These are phyloP conservation scores for Florisuga fusca DNA, from an alignment of 2,797 vertebrate species.

Conservation along the genomic window DNA sequence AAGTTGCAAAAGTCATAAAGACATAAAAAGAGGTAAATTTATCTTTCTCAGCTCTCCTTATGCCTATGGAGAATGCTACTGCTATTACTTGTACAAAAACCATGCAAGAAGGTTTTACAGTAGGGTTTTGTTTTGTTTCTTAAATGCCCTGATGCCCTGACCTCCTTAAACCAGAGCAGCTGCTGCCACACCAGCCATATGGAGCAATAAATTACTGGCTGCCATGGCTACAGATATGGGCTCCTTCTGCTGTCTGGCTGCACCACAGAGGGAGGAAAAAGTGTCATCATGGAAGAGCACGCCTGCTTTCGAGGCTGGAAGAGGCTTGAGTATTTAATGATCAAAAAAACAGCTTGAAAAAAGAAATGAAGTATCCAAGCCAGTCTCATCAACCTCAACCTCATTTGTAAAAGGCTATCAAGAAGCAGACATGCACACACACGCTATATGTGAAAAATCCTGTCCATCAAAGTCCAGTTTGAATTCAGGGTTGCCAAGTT, in stretches of 20 bases:
- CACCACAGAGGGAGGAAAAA: constrained; percentile 7
- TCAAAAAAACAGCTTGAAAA: not conserved
- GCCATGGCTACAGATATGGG: constrained; percentile 63
- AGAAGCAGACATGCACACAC: not conserved
- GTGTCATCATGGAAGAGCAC: not conserved
- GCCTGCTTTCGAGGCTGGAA: not conserved
- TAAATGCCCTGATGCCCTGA: constrained; percentile 46
- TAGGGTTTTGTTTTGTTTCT: constrained; percentile 18
- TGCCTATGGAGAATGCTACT: not conserved
- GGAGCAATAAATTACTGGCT: constrained; percentile 70
- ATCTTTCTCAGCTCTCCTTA: not conserved
- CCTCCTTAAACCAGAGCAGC: constrained; percentile 68
- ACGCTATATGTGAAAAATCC: not conserved
- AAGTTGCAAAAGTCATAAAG: not conserved
- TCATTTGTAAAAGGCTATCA: not conserved
- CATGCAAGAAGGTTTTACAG: not conserved
- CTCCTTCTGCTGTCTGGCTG: constrained; percentile 64
- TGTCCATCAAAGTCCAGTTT: not conserved
- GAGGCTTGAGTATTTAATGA: not conserved
- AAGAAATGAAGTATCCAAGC: not conserved
- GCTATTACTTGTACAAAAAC: not conserved
- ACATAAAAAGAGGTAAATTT: not conserved
- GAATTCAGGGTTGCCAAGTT: not conserved
- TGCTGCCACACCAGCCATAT: constrained; percentile 74
- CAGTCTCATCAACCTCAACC: not conserved